A percentile compares a stretch with the other conserved stretches of the same genome.
These are phyloP conservation scores for Heloderma charlesbogerti DNA, from an alignment of 2,113 vertebrate species.

Conservation along the genomic window DNA sequence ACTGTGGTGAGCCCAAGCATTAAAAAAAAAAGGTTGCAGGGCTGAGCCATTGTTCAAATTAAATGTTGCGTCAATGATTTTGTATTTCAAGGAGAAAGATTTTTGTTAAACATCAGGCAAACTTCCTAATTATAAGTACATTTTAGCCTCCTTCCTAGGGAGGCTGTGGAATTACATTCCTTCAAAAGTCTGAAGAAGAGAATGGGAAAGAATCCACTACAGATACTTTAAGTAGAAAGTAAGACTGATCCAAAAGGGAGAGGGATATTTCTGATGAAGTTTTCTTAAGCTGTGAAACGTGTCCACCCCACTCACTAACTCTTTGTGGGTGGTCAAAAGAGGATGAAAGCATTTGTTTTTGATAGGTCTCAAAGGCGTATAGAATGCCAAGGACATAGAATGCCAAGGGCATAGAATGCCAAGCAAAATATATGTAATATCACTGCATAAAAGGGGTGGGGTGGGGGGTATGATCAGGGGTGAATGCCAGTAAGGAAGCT, in stretches of 20 bases:
- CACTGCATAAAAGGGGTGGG: neutral
- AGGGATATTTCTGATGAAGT: neutral
- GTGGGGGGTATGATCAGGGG: neutral
- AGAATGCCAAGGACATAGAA: neutral
- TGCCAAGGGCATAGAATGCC: neutral
- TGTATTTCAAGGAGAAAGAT: neutral
- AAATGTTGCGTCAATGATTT: neutral
- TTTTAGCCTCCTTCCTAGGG: neutral
- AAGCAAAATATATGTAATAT: neutral
- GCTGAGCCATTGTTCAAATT: neutral
- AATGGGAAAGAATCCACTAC: neutral
- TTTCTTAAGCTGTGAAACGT: neutral
- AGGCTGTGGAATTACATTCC: neutral
- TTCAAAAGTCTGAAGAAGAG: neutral
- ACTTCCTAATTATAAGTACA: neutral
- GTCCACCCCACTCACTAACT: too few species aligned
- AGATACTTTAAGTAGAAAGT: neutral
- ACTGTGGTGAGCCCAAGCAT: neutral
- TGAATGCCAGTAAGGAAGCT: neutral
- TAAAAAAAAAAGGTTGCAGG: neutral
- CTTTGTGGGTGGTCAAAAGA: too few species aligned
- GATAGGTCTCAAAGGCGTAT: neutral
- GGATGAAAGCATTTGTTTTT: neutral
- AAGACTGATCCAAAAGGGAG: neutral
- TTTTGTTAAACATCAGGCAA: neutral